Conservation (phyloP, 92 coral and sea anemone species). For the Virgularia gustaviana region DNA sequence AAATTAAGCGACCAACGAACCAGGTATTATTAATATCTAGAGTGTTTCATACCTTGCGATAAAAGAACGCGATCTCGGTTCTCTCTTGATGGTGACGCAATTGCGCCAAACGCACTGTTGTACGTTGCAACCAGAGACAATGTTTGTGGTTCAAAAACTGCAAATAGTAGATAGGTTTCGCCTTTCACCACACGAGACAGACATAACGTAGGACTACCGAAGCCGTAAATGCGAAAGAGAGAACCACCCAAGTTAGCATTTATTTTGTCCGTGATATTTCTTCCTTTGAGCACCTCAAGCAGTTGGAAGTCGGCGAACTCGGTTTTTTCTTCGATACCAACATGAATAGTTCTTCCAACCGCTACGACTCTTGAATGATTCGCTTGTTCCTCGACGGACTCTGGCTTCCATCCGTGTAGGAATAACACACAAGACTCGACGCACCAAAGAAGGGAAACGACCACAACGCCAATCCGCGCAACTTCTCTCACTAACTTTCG, state of each 20-base stretch:
- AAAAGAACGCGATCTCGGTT: conserved; percentile 66
- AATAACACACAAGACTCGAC: conserved; percentile 32
- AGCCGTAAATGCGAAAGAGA: conserved; percentile 67
- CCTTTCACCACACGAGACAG: conserved; percentile 61
- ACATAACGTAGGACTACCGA: conserved; percentile 73
- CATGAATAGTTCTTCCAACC: conserved; percentile 69
- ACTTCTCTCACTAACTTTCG: conserved; percentile 1
- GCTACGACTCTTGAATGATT: conserved; percentile 71
- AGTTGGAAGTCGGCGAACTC: conserved; percentile 83
- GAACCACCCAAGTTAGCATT: conserved; percentile 59
- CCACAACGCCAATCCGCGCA: not conserved
- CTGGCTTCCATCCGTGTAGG: conserved; percentile 71
- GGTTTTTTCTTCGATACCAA: conserved; percentile 46
- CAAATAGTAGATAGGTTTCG: conserved; percentile 72
- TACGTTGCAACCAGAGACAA: conserved; percentile 68
- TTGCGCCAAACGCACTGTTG: conserved; percentile 78
- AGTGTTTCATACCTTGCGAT: conserved; percentile 67
- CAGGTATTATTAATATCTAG: not conserved
- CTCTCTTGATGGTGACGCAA: conserved; percentile 62
- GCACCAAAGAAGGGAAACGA: not conserved
- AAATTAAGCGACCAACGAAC: too few species aligned
- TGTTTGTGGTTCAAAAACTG: conserved; percentile 55
- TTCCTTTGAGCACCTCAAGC: conserved; percentile 70
- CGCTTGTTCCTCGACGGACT: conserved; percentile 69
- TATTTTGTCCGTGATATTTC: conserved; percentile 64